These are phyloP conservation scores for Oryzias melastigma DNA, from an alignment of 2,113 vertebrate genomes.

Conservation along the genomic window DNA sequence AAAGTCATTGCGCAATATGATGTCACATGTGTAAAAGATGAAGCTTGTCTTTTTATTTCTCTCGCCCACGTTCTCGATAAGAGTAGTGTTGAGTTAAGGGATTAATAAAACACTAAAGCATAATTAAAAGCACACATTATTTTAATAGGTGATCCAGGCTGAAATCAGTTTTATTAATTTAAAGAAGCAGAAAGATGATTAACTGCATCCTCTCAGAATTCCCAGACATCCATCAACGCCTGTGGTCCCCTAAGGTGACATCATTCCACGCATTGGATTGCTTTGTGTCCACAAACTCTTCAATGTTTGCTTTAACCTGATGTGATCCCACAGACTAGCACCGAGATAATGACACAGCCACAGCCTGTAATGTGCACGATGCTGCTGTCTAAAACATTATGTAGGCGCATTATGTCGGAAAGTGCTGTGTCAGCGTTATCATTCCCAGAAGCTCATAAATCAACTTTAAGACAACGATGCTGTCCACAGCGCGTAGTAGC, in stretches of 20 bases:
- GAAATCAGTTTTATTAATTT: no score
- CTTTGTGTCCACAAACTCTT: slow-evolving; percentile 19
- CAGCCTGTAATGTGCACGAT: slow-evolving; percentile 24
- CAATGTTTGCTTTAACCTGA: slow-evolving; percentile 15
- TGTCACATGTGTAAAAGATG: background rate
- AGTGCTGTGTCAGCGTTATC: slow-evolving; percentile 14
- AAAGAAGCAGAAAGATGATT: no score
- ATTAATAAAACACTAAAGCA: no score
- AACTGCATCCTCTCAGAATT: no score
- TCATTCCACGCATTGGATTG: background rate
- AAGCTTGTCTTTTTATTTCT: background rate
- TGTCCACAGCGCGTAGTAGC: slow-evolving; percentile 4
- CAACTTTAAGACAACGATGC: slow-evolving; percentile 1
- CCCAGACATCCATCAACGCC: background rate
- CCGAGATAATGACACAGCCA: slow-evolving; percentile 18
- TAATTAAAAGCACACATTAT: no score
- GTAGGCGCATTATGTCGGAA: slow-evolving; percentile 6
- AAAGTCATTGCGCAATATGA: background rate
- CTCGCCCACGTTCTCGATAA: no score
- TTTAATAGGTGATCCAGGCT: no score
- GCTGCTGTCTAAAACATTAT: slow-evolving; percentile 18
- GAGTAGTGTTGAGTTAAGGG: no score
- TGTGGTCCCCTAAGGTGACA: slow-evolving; percentile 9
- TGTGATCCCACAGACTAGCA: slow-evolving; percentile 34
- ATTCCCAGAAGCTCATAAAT: slow-evolving; percentile 9